Evolutionary conservation across 2,113 vertebrate species (phyloP), one percentile per base, ranked within the genome.

Genomic region (Nycticorax nycticorax): DNA sequence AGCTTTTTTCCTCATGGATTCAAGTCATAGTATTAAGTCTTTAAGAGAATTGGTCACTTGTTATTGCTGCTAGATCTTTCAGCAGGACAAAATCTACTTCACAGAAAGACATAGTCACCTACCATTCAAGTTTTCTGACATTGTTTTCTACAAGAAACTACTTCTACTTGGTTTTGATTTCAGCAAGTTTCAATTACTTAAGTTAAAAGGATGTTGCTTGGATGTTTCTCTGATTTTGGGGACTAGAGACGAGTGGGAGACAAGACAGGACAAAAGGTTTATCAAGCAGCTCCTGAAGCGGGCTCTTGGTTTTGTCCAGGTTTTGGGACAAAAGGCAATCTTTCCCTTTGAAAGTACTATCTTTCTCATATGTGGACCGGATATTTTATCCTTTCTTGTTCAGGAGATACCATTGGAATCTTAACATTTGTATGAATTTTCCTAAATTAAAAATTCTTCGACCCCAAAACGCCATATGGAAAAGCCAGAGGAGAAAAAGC

Each of bases 381-480:
- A 1, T 41, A 12, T 71, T 78, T 71, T 78, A 32, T 81, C 15
- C 35, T 41, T 71, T 66, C 19, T n/a, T 48, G 3, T n/a, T 45
- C 18, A 32, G 35, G 19, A 66, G 10, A 26, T 23, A 57, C 2
- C 6, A n/a, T 0, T 39, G 27, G 20, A 72, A 76, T 57, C 24
- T 26, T 52, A 73, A 45, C 27, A 41, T 53, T 45, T 66, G 3
- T 56, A 22, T 16, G 11, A 24, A 6, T 78, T 63, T 63, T 56
- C 28, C 21, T 30, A 45, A 80, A 43, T n/a, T 50, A 59, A 87
- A 63, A 71, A 50, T 22, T 20, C 3, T 60, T 68, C 63, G 8
- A 17, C 23, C 7, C 19, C 0, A n/a, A 77, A 82, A n/a, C 0
- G 0, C 37, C 16, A 28, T 0, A 14, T 17, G 32, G 23, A 53